Evolutionary conservation across 2,888 invertebrate genomes (phyloP), one percentile per base, ranked within the genome.

Genomic region (Euplagia quadripunctaria): DNA sequence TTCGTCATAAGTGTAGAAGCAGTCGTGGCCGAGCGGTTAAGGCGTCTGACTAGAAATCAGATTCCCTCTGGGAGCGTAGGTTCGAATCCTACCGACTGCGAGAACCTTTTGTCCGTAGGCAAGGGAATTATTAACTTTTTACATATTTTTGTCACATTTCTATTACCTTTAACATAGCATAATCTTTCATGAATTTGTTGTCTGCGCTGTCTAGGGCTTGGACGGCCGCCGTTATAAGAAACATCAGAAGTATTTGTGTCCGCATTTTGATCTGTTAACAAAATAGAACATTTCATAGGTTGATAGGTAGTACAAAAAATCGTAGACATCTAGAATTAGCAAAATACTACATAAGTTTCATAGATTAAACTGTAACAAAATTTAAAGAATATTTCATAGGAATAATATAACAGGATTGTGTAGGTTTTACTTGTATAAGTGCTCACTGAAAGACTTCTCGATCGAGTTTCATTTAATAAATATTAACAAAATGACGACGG

Each of bases 61-160:
- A 97, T 97, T 97, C 97, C 97, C 97, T 97, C 97, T 97, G 97
- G 97, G 97, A 97, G 97, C 97, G 97, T 97, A 97, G 97, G 97
- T 98, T 98, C 97, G 97, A 97, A 97, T 97, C 97, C 97, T 97
- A 97, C 97, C 97, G 97, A 97, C 97, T 97, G 97, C 97, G 97
- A 87, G 0, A 2, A 7, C 77, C 87, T 92, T 94, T 89, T 82
- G 68, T 11, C 16, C 43, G 4, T 46, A 46, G 43, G 9, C 8
- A 46, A 31, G 31, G 31, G 31, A 2, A 2, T 31, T 1, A 31
- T 1, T 31, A 31, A 31, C 31, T 31, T 75, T 64, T 75, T 0
- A 64, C 64, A 43, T 68, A 74, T 66, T 64, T 69, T 73, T 46
- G 51, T 63, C 14, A 66, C 0, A 51, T 46, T 43, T 68, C 8